A percentile compares a stretch with the other conserved stretches of the same genome.
Conservation (phyloP, 2,888 invertebrate species). For the Spodoptera littoralis region DNA sequence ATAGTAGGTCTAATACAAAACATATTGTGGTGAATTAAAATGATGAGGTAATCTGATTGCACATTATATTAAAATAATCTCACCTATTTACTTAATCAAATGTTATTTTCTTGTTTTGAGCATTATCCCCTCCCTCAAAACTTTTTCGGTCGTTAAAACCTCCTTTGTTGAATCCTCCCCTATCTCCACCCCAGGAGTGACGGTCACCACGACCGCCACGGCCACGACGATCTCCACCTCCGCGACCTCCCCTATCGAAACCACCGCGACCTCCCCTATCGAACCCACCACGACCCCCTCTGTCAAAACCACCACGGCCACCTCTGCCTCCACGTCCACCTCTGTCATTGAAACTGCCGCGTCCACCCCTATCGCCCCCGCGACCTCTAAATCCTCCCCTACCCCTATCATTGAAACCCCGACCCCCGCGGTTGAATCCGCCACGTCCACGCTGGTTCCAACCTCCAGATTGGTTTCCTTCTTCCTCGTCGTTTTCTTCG, state of each 20-base stretch:
- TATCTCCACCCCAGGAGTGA: conserved; percentile 82
- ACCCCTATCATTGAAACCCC: conserved; percentile 71
- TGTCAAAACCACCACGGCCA: conserved; percentile 68
- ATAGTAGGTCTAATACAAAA: no score
- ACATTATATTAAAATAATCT: conserved; percentile 41
- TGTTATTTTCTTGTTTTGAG: conserved; percentile 93
- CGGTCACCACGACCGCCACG: conserved; percentile 76
- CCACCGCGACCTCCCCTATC: conserved; percentile 71
- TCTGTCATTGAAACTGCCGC: conserved; percentile 68
- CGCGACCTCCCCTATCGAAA: conserved; percentile 65
- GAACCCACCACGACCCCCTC: conserved; percentile 73
- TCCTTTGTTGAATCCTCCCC: conserved; percentile 83
- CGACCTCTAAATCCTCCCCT: conserved; percentile 74
- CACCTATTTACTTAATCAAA: conserved; percentile 88
- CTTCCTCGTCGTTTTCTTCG: conserved; percentile 70
- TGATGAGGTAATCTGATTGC: background rate
- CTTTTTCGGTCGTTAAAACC: conserved; percentile 90
- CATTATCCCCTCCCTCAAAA: conserved; percentile 86
- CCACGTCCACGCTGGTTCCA: conserved; percentile 72
- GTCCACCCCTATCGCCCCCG: conserved; percentile 66
- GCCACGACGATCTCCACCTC: conserved; percentile 69
- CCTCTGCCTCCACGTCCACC: conserved; percentile 68
- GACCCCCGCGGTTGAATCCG: conserved; percentile 68
- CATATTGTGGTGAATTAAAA: no score
- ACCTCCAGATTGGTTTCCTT: conserved; percentile 69